These are phyloP conservation scores for Proteles cristata DNA, from an alignment of 2,113 vertebrate species.

Conservation along the genomic window DNA sequence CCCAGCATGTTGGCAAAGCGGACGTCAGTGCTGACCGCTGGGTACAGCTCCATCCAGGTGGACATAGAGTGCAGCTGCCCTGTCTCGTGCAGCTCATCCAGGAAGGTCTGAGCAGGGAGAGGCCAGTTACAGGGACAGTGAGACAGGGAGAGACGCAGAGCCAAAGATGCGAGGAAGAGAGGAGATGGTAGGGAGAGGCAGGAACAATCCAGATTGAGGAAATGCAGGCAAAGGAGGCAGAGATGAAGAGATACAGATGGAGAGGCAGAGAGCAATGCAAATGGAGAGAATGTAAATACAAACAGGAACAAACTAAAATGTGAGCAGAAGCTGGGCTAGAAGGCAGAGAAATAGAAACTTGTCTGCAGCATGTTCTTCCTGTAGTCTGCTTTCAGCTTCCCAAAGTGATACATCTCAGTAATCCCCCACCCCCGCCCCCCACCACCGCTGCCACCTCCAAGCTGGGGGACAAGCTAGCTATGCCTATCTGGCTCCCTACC, in stretches of 20 bases:
- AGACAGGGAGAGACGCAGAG: not conserved
- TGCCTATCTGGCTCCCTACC: not conserved
- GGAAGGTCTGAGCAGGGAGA: constrained; percentile 84
- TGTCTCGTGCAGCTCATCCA: constrained; percentile 87
- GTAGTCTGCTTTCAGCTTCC: constrained; percentile 3
- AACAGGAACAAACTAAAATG: not conserved
- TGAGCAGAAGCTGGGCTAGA: not conserved
- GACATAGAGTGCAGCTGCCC: constrained; percentile 89
- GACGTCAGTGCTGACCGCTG: constrained; percentile 85
- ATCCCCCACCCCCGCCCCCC: not conserved
- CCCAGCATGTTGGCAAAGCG: constrained; percentile 89
- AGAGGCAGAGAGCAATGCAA: not conserved
- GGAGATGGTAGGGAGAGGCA: not conserved
- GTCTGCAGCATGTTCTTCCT: not conserved
- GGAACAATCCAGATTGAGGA: not conserved
- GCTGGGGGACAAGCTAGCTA: not conserved
- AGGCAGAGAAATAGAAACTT: not conserved
- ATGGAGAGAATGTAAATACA: not conserved
- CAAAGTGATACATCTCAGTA: not conserved
- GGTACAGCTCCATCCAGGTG: constrained; percentile 88
- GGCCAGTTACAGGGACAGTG: constrained; percentile 54
- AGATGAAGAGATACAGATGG: not conserved
- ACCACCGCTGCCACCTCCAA: not conserved
- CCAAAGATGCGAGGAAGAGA: not conserved
- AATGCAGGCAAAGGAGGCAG: constrained; percentile 11